phyloP scores from a whole-genome alignment of 1,140 invertebrate genomes.

The Drosophila busckii region DNA sequence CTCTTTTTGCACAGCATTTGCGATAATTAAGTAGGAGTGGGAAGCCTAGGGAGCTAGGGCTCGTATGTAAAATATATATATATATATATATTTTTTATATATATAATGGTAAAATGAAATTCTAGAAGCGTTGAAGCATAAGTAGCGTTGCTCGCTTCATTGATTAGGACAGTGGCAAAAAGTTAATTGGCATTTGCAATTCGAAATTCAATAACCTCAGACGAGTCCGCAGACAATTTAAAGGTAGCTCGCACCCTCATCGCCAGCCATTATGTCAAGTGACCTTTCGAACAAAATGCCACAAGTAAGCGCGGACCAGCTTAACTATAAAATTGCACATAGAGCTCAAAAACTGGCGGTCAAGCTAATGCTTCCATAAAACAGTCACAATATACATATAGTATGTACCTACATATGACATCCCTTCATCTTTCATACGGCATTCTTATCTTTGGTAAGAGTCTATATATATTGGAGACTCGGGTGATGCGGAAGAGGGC shows the following conservation, averaged over 20 bases:
- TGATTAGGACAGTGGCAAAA: conserved; percentile 4
- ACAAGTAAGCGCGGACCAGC: background rate
- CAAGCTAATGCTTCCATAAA: conserved; percentile 60
- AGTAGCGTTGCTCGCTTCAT: conserved; percentile 3
- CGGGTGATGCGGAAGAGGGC: background rate
- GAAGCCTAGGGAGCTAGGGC: no score
- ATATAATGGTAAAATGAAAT: no score
- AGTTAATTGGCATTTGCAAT: conserved; percentile 13
- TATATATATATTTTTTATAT: no score
- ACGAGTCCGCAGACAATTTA: background rate
- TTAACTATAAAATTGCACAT: no score
- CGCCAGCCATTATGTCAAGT: no score
- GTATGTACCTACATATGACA: conserved; percentile 34
- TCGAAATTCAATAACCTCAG: conserved; percentile 46
- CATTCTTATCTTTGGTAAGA: no score
- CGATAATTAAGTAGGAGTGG: no score
- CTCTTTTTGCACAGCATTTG: no score
- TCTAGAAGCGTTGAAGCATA: conserved; percentile 33
- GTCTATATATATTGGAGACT: conserved; percentile 1
- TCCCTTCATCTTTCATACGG: conserved; percentile 3
- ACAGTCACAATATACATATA: no score
- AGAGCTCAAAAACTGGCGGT: conserved; percentile 50
- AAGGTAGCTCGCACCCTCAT: no score
- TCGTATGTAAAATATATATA: no score
- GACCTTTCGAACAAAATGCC: no score